These are phyloP conservation scores for Acheta domesticus DNA, from an alignment of 2,888 invertebrate species.

Conservation along the genomic window DNA sequence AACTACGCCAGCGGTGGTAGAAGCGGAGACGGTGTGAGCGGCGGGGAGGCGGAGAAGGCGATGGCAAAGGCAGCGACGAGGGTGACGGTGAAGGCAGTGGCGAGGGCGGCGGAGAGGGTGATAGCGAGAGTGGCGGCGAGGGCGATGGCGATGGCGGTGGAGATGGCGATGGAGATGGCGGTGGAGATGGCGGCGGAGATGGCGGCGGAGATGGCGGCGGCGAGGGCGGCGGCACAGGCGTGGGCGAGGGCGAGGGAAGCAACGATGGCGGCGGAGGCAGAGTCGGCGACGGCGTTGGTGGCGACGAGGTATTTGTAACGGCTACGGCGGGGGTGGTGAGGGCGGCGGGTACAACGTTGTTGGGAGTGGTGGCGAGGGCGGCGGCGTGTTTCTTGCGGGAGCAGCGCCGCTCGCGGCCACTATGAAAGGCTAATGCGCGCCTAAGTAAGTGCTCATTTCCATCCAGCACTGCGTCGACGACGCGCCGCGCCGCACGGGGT, in stretches of 20 bases:
- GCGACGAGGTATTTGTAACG: no score
- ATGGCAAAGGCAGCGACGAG: no score
- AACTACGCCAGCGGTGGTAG: neutral
- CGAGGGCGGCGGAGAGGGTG: neutral
- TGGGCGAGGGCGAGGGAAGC: neutral
- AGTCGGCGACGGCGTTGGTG: neutral
- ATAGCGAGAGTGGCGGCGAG: neutral
- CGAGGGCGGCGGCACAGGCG: neutral
- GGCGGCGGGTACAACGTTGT: neutral
- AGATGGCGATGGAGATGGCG: neutral
- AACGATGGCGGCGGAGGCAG: neutral
- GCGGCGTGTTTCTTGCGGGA: neutral
- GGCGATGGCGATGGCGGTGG: neutral
- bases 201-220: no score
- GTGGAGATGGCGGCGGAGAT: neutral
- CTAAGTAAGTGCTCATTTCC: conserved; percentile 18
- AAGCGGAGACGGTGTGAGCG: neutral
- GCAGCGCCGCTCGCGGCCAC: neutral
- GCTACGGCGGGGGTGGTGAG: neutral
- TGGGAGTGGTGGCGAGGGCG: neutral
- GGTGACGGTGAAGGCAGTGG: neutral
- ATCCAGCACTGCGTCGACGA: neutral
- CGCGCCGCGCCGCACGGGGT: neutral
- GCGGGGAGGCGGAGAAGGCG: neutral
- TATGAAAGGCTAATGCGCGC: conserved; percentile 18